Base-by-base conservation (phyloP, 2,113 vertebrate genomes). In the Oenanthe oenanthe region DNA sequence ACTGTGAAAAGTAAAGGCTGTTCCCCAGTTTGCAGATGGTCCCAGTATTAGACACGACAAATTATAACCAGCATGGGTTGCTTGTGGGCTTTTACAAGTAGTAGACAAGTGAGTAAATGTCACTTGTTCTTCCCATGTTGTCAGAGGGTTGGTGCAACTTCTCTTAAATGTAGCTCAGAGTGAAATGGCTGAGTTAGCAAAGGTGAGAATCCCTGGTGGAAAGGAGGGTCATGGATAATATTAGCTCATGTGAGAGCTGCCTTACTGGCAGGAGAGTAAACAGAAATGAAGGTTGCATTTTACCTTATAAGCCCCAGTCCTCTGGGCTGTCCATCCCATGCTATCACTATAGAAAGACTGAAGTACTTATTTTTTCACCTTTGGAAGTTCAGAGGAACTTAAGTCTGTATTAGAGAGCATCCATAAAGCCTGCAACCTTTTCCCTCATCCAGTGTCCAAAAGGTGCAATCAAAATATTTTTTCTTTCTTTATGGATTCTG, bases 381-480 rank as follows among this genome's bases (percentile, higher is more conserved):
- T 88, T 61, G 63, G n/a, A 32, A 26, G 47, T 95, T 70, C 72
- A 84, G 38, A 66, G 36, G 56, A 89, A 38, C 12, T 61, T 81
- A 61, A 43, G 21, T 67, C 50, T 84, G 21, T 42, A 43, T 58
- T 63, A 95, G 48, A 77, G 47, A 89, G 17, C 54, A 72, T 54
- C 38, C 38, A 10, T 42, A 47, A 91, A 70, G 45, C 50, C 62
- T 80, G 60, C 31, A 87, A 92, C 7, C 6, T 80, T 81, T 96
- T 70, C 51, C 72, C 63, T 75, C 62, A 72, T 56, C n/a, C 42
- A 43, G 60, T 24, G 19, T 87, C 71, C 58, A 82, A 81, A 92
- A 63, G 61, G 85, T 96, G 95, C 93, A 96, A 94, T 92, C 53
- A 74, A 93, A 93, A 45, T 79, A 2, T 76, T 14, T 87, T 73